Conservation (phyloP, 2,113 vertebrate species). For the Gobius niger region DNA sequence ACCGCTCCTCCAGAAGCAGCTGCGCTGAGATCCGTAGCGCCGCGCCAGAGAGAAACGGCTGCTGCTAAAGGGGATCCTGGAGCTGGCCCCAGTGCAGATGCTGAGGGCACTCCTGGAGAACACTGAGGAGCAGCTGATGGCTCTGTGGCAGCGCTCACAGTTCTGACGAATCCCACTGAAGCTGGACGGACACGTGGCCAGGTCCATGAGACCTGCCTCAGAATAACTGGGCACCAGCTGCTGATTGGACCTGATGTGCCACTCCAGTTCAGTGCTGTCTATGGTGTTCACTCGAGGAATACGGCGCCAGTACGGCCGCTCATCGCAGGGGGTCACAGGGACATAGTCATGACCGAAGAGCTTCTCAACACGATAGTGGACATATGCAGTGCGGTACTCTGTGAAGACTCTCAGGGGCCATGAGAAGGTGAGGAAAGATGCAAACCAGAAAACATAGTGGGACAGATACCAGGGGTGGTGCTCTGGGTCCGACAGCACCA, state of each 20-base stretch:
- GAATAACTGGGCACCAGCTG: slow-evolving; percentile 97
- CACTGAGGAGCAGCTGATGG: slow-evolving; percentile 94
- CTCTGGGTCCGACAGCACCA: slow-evolving; percentile 89
- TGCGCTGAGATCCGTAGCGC: slow-evolving; percentile 88
- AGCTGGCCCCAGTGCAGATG: slow-evolving; percentile 87
- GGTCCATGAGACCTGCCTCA: slow-evolving; percentile 92
- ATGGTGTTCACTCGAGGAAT: slow-evolving; percentile 95
- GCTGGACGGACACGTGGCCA: slow-evolving; percentile 82
- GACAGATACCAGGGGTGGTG: slow-evolving; percentile 93
- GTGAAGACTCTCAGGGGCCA: slow-evolving; percentile 93
- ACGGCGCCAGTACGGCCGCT: slow-evolving; percentile 85
- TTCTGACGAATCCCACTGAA: slow-evolving; percentile 85
- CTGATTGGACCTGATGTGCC: slow-evolving; percentile 97
- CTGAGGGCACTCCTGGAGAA: slow-evolving; percentile 95
- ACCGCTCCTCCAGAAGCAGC: slow-evolving; percentile 87
- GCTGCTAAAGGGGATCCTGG: slow-evolving; percentile 86
- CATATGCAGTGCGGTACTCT: slow-evolving; percentile 90
- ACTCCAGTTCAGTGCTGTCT: slow-evolving; percentile 94
- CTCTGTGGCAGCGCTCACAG: slow-evolving; percentile 91
- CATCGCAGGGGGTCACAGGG: slow-evolving; percentile 86
- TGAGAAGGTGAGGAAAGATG: slow-evolving; percentile 90
- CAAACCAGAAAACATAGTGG: slow-evolving; percentile 91
- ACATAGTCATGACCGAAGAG: slow-evolving; percentile 92
- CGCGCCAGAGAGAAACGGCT: slow-evolving; percentile 90
- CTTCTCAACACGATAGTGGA: slow-evolving; percentile 95